A percentile compares a stretch with the other conserved stretches of the same genome.
Evolutionary conservation across 2,113 vertebrate species (phyloP).

Genomic region (Lipotes vexillifer): DNA sequence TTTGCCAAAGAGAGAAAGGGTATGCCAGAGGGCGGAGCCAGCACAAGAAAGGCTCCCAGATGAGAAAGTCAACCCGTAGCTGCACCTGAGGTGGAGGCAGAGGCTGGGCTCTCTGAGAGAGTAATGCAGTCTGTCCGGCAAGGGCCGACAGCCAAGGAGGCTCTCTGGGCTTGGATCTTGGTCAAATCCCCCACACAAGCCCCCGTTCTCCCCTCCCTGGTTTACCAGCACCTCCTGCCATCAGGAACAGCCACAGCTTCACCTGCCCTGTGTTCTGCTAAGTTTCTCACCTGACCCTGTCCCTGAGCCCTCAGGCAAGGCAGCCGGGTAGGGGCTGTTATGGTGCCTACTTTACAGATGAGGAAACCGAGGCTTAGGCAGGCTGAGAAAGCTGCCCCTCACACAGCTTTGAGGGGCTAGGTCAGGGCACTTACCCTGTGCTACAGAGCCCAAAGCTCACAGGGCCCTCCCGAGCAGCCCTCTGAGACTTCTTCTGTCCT

Average conservation of each 20-base stretch:
- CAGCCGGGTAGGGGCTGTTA: neutral
- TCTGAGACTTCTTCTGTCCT: neutral
- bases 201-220: neutral
- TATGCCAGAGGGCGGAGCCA: neutral
- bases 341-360: neutral
- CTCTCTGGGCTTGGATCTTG: neutral
- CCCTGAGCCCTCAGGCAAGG: neutral
- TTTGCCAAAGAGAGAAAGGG: neutral
- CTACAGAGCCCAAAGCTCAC: neutral
- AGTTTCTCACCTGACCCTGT: neutral
- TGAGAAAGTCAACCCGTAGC: neutral
- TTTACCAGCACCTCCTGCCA: neutral
- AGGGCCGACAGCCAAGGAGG: accelerated
- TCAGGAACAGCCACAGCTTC: neutral
- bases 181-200: neutral
- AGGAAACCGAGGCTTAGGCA: neutral
- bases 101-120: neutral
- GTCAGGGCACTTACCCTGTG: neutral
- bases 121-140: too few species aligned
- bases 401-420: neutral
- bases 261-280: neutral
- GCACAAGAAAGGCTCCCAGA: neutral
- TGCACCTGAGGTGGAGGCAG: neutral
- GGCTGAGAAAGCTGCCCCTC: neutral
- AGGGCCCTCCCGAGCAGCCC: neutral